Evolutionary conservation across 2,888 invertebrate genomes (phyloP).

Genomic region (Orgyia antiqua): DNA sequence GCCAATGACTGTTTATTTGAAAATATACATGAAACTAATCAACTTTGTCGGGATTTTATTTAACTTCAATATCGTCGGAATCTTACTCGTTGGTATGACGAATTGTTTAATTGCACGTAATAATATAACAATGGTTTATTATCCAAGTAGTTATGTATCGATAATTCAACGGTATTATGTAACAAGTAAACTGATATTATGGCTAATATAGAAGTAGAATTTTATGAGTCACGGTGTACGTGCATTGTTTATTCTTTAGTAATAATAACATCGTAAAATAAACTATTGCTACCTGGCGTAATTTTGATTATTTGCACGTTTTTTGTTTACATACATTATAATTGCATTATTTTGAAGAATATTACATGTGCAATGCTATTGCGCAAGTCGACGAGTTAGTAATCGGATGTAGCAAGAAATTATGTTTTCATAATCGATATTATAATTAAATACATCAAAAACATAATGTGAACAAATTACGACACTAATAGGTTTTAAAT

Average conservation of each 20-base stretch:
- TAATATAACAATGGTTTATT: constrained; percentile 33
- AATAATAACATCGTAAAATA: constrained; percentile 31
- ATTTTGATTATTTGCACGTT: too few relatives aligned
- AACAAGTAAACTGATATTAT: not conserved
- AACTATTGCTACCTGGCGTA: too few relatives aligned
- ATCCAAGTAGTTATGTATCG: constrained; percentile 6
- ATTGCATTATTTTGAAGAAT: too few relatives aligned
- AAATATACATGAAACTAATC: constrained; percentile 47
- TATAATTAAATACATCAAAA: too few relatives aligned
- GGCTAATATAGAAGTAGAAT: not conserved
- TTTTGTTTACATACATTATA: too few relatives aligned
- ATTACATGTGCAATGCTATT: too few relatives aligned
- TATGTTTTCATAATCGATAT: too few relatives aligned
- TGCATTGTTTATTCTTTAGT: constrained; percentile 38
- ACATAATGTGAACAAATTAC: too few relatives aligned
- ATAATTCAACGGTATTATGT: constrained; percentile 1
- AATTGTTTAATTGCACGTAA: constrained; percentile 34
- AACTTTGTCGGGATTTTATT: constrained; percentile 29
- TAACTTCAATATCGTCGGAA: constrained; percentile 20
- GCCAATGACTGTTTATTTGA: constrained; percentile 58
- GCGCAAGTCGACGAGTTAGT: too few relatives aligned
- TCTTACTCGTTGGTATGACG: constrained; percentile 26
- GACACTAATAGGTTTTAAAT: too few relatives aligned
- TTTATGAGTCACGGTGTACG: constrained; percentile 25
- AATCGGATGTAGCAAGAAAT: too few relatives aligned